These are phyloP conservation scores for Luidia sarsii DNA, from an alignment of 53 echinoderm and acorn worm species.

Conservation along the genomic window DNA sequence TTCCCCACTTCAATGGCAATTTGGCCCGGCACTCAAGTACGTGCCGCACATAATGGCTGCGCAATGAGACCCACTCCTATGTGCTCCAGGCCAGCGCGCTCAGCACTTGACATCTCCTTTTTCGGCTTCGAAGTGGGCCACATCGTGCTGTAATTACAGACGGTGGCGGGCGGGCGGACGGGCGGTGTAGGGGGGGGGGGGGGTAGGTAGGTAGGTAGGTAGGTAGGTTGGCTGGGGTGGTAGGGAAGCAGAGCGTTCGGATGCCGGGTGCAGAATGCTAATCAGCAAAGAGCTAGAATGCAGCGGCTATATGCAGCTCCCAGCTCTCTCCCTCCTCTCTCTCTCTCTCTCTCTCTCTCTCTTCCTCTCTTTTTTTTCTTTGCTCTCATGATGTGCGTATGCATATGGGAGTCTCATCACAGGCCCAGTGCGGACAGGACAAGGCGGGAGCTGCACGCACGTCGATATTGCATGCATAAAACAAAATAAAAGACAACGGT, in stretches of 20 bases:
- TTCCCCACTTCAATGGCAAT: slow-evolving; percentile 52
- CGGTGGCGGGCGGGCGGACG: neutral
- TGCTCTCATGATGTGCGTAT: slow-evolving; percentile 40
- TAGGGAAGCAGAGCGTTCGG: slow-evolving; percentile 4
- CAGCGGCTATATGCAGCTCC: neutral
- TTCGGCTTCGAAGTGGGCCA: slow-evolving; percentile 58
- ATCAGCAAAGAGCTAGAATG: slow-evolving; percentile 8
- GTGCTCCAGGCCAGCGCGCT: slow-evolving; percentile 48
- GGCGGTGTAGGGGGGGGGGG: too few relatives aligned
- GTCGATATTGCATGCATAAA: slow-evolving; percentile 41
- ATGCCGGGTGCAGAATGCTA: slow-evolving; percentile 47
- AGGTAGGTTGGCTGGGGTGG: too few relatives aligned
- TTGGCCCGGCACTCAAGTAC: slow-evolving; percentile 57
- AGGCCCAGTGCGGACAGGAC: neutral
- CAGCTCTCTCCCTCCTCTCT: too few relatives aligned
- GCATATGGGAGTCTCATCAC: slow-evolving; percentile 40
- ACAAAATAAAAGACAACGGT: neutral
- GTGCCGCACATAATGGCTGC: slow-evolving; percentile 56
- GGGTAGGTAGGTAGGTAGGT: too few relatives aligned
- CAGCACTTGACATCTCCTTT: slow-evolving; percentile 54
- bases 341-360: too few relatives aligned
- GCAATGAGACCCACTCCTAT: slow-evolving; percentile 51
- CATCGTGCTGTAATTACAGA: slow-evolving; percentile 53
- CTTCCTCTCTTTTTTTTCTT: too few relatives aligned
- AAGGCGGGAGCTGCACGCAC: neutral